These are phyloP conservation scores for Montipora cactus DNA, from an alignment of 64 coral and sea anemone species.

Conservation along the genomic window DNA sequence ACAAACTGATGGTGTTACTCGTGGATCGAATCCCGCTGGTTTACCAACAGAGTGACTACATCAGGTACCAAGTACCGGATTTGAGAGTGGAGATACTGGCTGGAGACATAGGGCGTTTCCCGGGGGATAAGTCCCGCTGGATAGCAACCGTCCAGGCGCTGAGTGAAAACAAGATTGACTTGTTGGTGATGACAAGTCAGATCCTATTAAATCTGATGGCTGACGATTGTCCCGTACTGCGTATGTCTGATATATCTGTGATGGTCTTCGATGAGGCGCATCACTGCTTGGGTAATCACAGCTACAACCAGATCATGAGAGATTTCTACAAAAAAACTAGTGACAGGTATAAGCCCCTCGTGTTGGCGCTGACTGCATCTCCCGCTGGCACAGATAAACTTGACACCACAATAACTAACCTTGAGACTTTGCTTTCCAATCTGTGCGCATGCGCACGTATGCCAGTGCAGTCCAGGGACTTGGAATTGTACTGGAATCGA, in stretches of 20 bases:
- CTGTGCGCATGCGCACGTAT: constrained; percentile 74
- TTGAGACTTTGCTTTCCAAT: constrained; percentile 70
- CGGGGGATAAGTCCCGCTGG: constrained; percentile 68
- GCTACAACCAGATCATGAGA: constrained; percentile 88
- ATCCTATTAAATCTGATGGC: constrained; percentile 90
- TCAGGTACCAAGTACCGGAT: constrained; percentile 72
- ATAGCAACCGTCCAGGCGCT: constrained; percentile 59
- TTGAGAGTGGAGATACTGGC: constrained; percentile 83
- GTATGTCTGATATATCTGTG: constrained; percentile 79
- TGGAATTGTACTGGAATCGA: constrained; percentile 80
- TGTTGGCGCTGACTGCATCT: constrained; percentile 87
- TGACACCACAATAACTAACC: constrained; percentile 56
- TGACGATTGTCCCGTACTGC: constrained; percentile 49
- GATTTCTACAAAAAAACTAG: constrained; percentile 57
- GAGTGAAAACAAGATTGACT: constrained; percentile 71
- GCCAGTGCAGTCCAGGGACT: constrained; percentile 69
- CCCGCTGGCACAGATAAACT: constrained; percentile 73
- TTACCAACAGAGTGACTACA: constrained; percentile 94
- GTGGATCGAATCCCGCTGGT: constrained; percentile 89
- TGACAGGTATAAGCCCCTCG: constrained; percentile 78
- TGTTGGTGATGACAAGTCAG: constrained; percentile 90
- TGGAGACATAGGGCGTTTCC: constrained; percentile 73
- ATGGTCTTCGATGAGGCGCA: constrained; percentile 95
- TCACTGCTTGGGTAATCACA: constrained; percentile 89
- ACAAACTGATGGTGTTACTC: constrained; percentile 88